Evolutionary conservation across 2,797 vertebrate species (phyloP).

Genomic region (Channallabes apus): DNA sequence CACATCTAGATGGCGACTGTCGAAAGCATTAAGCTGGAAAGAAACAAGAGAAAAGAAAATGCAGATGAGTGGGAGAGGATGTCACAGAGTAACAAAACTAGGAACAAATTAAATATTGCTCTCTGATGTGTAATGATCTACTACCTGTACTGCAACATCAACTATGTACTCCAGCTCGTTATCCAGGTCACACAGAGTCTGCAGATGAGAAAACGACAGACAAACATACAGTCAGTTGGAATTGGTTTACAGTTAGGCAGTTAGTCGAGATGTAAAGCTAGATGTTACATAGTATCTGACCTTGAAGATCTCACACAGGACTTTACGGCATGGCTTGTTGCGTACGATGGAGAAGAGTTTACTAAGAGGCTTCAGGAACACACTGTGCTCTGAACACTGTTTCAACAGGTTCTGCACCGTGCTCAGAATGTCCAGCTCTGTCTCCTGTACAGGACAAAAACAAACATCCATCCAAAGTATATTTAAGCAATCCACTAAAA

Average conservation of each 20-base stretch:
- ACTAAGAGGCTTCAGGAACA: slow-evolving; percentile 86
- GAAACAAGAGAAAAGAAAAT: background rate
- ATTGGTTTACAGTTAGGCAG: background rate
- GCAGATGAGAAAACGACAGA: slow-evolving; percentile 52
- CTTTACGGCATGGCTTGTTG: slow-evolving; percentile 84
- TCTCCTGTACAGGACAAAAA: slow-evolving; percentile 75
- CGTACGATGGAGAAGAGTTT: slow-evolving; percentile 87
- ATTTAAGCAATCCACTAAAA: background rate
- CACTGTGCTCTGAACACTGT: slow-evolving; percentile 76
- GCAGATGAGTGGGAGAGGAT: background rate
- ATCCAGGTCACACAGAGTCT: slow-evolving; percentile 89
- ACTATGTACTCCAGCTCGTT: slow-evolving; percentile 82
- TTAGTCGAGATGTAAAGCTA: background rate
- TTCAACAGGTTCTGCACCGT: slow-evolving; percentile 90
- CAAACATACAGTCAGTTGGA: background rate
- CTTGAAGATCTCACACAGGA: slow-evolving; percentile 87
- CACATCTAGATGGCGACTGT: slow-evolving; percentile 91
- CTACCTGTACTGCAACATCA: slow-evolving; percentile 83
- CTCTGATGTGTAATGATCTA: background rate
- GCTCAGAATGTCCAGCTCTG: slow-evolving; percentile 87
- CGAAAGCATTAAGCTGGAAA: slow-evolving; percentile 88
- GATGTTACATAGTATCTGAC: slow-evolving; percentile 64
- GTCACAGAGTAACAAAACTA: background rate
- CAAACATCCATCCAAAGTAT: background rate
- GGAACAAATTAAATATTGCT: background rate